Evolutionary conservation across 2,113 vertebrate genomes (phyloP), one percentile per base, ranked within the genome.

Genomic region (Carassius auratus): DNA sequence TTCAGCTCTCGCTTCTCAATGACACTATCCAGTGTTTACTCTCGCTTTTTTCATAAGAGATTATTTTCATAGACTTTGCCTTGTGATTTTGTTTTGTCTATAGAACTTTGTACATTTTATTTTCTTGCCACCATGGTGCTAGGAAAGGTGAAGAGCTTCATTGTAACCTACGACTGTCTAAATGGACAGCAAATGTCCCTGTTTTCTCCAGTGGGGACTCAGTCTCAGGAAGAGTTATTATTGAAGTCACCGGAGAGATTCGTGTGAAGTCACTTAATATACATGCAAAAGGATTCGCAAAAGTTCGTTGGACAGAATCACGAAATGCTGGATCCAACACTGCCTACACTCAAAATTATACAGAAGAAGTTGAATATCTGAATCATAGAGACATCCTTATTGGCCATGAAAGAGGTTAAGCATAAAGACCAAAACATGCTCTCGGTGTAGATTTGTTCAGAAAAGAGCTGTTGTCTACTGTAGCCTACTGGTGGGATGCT

Each of bases 321-420:
- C 93, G 98, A 90, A 99, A 99, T 81, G 98, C 98, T 87, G 98
- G 98, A 89, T 99, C 98, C 94, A 99, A 99, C 93, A 99, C 98
- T 93, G 98, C 98, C 95, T 99, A 99, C 82, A 99, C 98, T 33
- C 98, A 99, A 89, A 99, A 99, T 92, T 99, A 99, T 92, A 99
- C 98, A 10, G 98, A 99, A 92, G 98, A 99, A 96, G 97, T 99
- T 92, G 98, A 99, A 90, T 99, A 99, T 92, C 96, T 99, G 85
- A 99, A 96, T 92, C 97, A 99, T 90, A 99, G 96, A 92, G 97
- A 98, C 91, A 94, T 97, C 88, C 92, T 99, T 62, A 97, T 99
- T 88, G 98, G 98, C 79, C 97, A 98, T 38, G 98, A 97, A 89
- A 95, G 97, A 97, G 98, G 98, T 99, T n/a, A 92, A 97, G 97